phyloP scores from a whole-genome alignment of 1,140 invertebrate genomes.

The Euglossa dilemma region DNA sequence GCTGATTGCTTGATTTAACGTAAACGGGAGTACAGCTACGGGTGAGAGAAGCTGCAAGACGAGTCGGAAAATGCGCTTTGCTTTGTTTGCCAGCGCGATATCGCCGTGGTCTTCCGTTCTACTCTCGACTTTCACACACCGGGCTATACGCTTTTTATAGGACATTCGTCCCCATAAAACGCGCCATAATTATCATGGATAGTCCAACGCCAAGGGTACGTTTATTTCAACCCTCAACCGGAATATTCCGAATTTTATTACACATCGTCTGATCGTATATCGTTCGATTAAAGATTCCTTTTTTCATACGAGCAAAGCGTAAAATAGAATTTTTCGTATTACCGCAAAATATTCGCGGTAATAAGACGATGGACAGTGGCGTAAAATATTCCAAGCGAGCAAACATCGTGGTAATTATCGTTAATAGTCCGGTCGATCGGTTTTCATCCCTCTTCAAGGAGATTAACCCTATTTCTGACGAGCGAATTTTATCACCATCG shows the following conservation, averaged over 20 bases:
- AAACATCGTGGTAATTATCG: not conserved
- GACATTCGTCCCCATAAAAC: not conserved
- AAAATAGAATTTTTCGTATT: too few species aligned
- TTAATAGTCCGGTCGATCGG: not conserved
- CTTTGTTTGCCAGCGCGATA: constrained; percentile 1
- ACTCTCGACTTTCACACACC: not conserved
- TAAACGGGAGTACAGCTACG: constrained; percentile 16
- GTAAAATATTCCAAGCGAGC: not conserved
- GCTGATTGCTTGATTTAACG: constrained; percentile 56
- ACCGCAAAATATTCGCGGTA: too few species aligned
- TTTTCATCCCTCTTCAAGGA: not conserved
- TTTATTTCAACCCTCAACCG: too few species aligned
- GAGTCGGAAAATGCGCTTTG: constrained; percentile 6
- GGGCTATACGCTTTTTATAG: not conserved
- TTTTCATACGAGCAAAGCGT: too few species aligned
- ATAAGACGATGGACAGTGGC: too few species aligned
- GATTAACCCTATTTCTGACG: not conserved
- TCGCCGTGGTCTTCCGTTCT: not conserved
- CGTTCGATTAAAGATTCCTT: too few species aligned
- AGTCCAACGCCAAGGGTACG: not conserved
- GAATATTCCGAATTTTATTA: too few species aligned
- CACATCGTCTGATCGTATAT: too few species aligned
- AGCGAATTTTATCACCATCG: constrained; percentile 6
- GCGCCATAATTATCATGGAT: not conserved
- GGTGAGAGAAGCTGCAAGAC: not conserved